Base-by-base conservation (phyloP, 2,797 vertebrate species). In the Xiphophorus birchmanni region DNA sequence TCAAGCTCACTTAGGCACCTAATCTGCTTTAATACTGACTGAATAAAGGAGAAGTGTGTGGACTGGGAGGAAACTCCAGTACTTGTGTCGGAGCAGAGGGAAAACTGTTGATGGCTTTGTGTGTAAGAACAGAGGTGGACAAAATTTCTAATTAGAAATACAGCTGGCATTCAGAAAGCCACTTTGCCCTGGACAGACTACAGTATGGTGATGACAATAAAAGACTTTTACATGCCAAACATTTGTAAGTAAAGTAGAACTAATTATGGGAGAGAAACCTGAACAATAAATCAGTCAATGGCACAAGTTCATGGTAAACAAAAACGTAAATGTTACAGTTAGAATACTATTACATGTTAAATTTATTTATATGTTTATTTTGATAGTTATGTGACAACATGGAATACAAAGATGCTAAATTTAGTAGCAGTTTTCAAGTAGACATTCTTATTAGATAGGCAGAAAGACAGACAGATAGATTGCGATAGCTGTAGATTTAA, bases 1-100 rank as follows among this genome's bases (percentile, higher is more conserved):
- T 95, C 93, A 86, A 76, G 86, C 90, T 90, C 86, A 90, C 90
- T 94, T 89, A 90, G 87, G 80, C 78, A 72, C 87, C 88, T 94
- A 90, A 94, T 90, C 92, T 92, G 84, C 87, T 58, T 86, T 90
- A 92, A 93, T 93, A 87, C 90, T 84, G 85, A 76, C 48, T n/a
- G 83, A 91, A 87, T 88, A 86, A 90, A 87, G 82, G 74, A 87
- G 87, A 87, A 45, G 67, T 1, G 44, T 3, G 12, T 65, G 73
- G 72, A 82, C 58, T 2, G 54, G 48, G 76, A 47, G 37, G 7
- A 54, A 35, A 58, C 54, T 76, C 44, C 63, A 79, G 85, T 67
- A 82, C 79, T 76, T 77, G 32, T 74, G 11, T 80, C 56, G 50
- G 71, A 80, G 63, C 76, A 69, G 56, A 81, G 47, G 60, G 76